Evolutionary conservation across 2,113 vertebrate genomes (phyloP), one percentile per base, ranked within the genome.

Genomic region (Mystacornis crossleyi): DNA sequence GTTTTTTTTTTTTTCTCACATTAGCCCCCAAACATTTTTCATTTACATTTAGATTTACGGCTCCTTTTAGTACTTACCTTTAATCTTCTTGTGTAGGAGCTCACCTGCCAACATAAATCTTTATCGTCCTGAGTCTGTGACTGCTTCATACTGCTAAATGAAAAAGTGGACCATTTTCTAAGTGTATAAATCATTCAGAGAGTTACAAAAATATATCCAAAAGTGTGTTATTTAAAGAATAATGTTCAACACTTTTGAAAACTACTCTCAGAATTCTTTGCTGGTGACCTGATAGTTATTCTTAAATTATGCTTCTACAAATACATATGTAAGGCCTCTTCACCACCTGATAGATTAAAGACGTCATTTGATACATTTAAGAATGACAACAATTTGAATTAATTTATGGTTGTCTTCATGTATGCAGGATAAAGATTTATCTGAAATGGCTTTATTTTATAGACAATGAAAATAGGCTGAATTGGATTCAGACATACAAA

Each of bases 91-190:
- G 61, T 74, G 38, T 65, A 82, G 58, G 51, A 90, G 81, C 34
- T 86, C 82, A 95, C 85, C 85, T 94, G 88, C 74, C 74, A 93
- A 48, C 67, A 67, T 88, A 96, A 95, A 88, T 79, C 67, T 86
- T 90, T 93, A 83, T 88, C 66, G 82, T 93, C 45, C 50, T 3
- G 10, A 77, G 54, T 43, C 47, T 80, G 20, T 77, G 82, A 83
- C 60, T 77, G 82, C 51, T 77, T 73, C 81, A 70, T 86, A 51
- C 36, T 73, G 45, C 62, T 77, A 45, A 84, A 67, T 60, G 33
- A 48, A 86, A 91, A 91, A 60, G 19, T 50, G 66, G 73, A 28
- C 57, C 45, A 55, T 45, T 90, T 51, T 77, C 23, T 33, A 78
- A 70, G n/a, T 57, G 47, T 57, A 54, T 57, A 87, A 81, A 73